phyloP scores from a whole-genome alignment of 2,113 vertebrate genomes.

The Stictonetta naevosa region DNA sequence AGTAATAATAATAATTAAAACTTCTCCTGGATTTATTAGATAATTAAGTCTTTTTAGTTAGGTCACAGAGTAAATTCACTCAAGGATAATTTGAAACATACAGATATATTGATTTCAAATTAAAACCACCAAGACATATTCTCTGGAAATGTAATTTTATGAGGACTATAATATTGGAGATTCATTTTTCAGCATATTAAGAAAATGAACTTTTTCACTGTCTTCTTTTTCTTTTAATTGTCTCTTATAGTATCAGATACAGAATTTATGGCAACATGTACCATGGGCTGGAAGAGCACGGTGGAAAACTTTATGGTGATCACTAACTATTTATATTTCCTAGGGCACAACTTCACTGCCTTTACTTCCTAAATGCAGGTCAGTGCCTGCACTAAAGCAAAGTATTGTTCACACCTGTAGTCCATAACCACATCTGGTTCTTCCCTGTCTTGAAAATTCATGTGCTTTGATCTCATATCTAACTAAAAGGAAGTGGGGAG shows the following conservation, averaged over 20 bases:
- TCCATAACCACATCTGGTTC: neutral
- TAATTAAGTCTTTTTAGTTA: neutral
- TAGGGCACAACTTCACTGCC: neutral
- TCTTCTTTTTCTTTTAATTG: neutral
- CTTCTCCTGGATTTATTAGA: neutral
- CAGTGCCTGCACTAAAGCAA: neutral
- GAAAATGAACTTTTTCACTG: neutral
- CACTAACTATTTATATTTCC: neutral
- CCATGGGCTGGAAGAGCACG: accelerated
- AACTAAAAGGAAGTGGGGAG: neutral
- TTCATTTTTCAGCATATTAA: neutral
- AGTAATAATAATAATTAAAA: neutral
- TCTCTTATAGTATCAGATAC: neutral
- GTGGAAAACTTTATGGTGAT: neutral
- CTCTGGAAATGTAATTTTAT: neutral
- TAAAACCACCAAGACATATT: neutral
- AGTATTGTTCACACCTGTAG: neutral
- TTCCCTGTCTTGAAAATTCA: neutral
- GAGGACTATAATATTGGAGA: neutral
- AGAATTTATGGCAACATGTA: accelerated
- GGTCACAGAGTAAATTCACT: neutral
- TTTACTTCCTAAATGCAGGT: neutral
- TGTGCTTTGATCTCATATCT: neutral
- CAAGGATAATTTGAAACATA: neutral
- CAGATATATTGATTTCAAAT: neutral